phyloP scores from a whole-genome alignment of 37 sponge, comb jelly and placozoan species.

The Chondrosia reniformis region DNA sequence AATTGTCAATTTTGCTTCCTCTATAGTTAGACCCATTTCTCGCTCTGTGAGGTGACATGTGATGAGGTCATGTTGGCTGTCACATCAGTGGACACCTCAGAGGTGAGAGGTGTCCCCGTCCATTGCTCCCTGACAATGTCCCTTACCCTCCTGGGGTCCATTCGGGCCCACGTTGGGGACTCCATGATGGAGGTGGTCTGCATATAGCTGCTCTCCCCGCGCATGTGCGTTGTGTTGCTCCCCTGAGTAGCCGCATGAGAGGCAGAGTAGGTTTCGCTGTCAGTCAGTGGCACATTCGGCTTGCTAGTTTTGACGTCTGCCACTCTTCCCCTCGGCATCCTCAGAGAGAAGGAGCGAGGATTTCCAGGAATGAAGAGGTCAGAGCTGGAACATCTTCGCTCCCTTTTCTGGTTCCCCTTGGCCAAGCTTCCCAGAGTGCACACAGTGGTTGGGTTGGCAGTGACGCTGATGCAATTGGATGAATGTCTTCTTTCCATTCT shows the following conservation, averaged over 20 bases:
- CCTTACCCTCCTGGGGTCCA: not conserved
- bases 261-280: not conserved
- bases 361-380: not conserved
- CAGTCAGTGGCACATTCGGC: not conserved
- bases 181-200: constrained; percentile 3
- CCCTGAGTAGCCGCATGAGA: constrained; percentile 14
- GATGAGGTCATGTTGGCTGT: not conserved
- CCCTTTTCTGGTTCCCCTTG: not conserved
- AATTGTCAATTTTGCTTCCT: too few species aligned
- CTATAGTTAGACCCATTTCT: constrained; percentile 6
- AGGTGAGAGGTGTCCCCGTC: constrained; percentile 17
- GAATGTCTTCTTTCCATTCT: not conserved
- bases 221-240: not conserved
- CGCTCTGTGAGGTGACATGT: constrained; percentile 9
- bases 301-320: not conserved
- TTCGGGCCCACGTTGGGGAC: not conserved
- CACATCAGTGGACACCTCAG: constrained; percentile 2
- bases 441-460: not conserved
- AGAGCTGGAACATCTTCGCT: not conserved
- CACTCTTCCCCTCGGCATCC: not conserved
- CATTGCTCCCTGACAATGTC: constrained; percentile 9
- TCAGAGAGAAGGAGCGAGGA: not conserved
- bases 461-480: not conserved
- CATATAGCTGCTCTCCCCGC: constrained; percentile 9
- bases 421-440: not conserved